Conservation (phyloP, 2,888 invertebrate genomes). For the Sthenelais limicola region DNA sequence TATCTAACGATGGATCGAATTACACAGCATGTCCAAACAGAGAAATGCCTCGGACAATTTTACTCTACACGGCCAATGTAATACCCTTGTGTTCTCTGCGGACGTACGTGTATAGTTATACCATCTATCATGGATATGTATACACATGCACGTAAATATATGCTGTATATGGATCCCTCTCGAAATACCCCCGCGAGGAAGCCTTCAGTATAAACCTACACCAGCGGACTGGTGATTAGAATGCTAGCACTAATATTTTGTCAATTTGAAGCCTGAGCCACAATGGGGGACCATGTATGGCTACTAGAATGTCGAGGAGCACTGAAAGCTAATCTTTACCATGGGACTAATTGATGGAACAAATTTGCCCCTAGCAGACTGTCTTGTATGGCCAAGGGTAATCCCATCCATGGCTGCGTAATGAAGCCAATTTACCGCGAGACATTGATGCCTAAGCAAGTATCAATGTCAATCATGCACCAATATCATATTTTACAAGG, state of each 20-base stretch:
- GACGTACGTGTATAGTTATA: too few relatives aligned
- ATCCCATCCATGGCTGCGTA: background rate
- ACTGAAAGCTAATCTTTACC: background rate
- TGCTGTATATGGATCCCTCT: too few relatives aligned
- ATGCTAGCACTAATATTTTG: background rate
- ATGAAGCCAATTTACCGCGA: slow-evolving; percentile 1
- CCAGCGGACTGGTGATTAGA: too few relatives aligned
- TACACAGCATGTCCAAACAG: too few relatives aligned
- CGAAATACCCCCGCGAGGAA: too few relatives aligned
- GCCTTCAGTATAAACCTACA: too few relatives aligned
- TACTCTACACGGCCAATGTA: too few relatives aligned
- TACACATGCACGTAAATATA: too few relatives aligned
- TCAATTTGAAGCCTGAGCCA: slow-evolving; percentile 1
- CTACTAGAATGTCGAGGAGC: slow-evolving; percentile 5
- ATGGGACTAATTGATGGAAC: background rate
- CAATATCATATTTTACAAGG: background rate
- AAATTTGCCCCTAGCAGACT: background rate
- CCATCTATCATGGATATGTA: too few relatives aligned
- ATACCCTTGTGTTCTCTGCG: too few relatives aligned
- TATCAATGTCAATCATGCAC: slow-evolving; percentile 21
- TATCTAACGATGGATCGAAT: too few relatives aligned
- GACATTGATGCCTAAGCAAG: background rate
- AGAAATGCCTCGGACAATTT: too few relatives aligned
- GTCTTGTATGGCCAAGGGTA: background rate
- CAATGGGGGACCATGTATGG: background rate